A percentile compares a stretch with the other conserved stretches of the same genome.
phyloP scores from a whole-genome alignment of 2,113 vertebrate species.

The Craseonycteris thonglongyai region DNA sequence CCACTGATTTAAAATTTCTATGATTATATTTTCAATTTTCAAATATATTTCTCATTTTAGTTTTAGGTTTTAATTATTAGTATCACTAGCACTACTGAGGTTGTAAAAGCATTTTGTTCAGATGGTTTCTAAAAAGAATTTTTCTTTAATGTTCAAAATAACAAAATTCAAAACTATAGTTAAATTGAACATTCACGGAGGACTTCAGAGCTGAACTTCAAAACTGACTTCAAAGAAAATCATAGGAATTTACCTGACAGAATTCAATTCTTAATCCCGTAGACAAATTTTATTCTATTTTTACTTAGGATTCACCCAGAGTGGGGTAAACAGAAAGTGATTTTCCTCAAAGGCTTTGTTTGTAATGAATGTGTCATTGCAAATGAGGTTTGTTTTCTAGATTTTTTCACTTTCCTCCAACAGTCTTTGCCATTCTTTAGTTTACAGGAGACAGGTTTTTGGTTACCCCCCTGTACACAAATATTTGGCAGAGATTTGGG shows the following conservation, averaged over 20 bases:
- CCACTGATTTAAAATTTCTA: not conserved
- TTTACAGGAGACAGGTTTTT: not conserved
- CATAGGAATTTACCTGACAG: not conserved
- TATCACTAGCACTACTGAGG: not conserved
- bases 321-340: not conserved
- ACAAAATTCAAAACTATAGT: not conserved
- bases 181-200: not conserved
- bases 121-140: not conserved
- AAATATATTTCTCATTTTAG: not conserved
- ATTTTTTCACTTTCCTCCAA: not conserved
- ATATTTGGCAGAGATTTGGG: not conserved
- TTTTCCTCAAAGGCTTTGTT: not conserved
- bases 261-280: not conserved
- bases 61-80: not conserved
- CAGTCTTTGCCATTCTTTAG: not conserved
- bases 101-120: not conserved
- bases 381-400: not conserved
- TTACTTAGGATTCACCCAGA: not conserved
- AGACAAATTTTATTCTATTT: not conserved
- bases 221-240: not conserved
- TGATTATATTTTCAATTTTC: not conserved
- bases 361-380: not conserved
- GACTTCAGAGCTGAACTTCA: not conserved
- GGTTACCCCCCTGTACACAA: not conserved
- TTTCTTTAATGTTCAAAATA: slow-evolving; percentile 6